Base-by-base conservation (phyloP, 2,797 vertebrate genomes). In the Echiichthys vipera region DNA sequence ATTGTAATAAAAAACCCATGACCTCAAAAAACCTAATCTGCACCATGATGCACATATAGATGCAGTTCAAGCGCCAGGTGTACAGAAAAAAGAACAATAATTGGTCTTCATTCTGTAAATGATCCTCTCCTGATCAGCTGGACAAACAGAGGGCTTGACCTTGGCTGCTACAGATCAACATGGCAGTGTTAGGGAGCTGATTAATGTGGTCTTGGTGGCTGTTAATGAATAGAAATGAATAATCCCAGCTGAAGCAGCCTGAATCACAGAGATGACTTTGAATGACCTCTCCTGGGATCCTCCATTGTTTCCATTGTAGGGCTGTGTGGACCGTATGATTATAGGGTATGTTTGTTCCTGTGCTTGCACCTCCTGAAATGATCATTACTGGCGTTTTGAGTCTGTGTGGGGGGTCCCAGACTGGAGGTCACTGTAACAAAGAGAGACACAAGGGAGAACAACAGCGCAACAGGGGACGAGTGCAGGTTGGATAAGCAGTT, bases 171-270 rank as follows among this genome's bases (percentile, higher is more conserved):
- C 14, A 36, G 13, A 61, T 20, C 4, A 43, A 4, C 30, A 30
- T 13, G 11, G 12, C 11, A 12, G 14, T 62, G 25, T 32, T 22
- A 8, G 39, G 12, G 57, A 24, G 29, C 46, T 58, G 32, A 43
- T 34, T 42, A 3, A 34, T 65, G 7, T 15, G 54, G 1, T 45
- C 2, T 13, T 2, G 6, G 14, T 32, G 27, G 27, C 15, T n/a
- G 13, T 29, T 50, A 30, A 59, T 65, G 24, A 64, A 45, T 3
- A 50, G 15, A 20, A 15, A 36, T 49, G 40, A 57, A 27, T 50
- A 32, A 49, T 66, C 62, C 55, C 54, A 59, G 68, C 42, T 65
- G 77, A 61, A 57, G 62, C 56, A 17, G 30, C 32, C 22, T 34
- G 6, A n/a, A 43, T 65, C 73, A 34, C 50, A 34, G 30, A 39